Evolutionary conservation across 2,113 vertebrate genomes (phyloP), one percentile per base, ranked within the genome.

Genomic region (Zosterops pallidus): DNA sequence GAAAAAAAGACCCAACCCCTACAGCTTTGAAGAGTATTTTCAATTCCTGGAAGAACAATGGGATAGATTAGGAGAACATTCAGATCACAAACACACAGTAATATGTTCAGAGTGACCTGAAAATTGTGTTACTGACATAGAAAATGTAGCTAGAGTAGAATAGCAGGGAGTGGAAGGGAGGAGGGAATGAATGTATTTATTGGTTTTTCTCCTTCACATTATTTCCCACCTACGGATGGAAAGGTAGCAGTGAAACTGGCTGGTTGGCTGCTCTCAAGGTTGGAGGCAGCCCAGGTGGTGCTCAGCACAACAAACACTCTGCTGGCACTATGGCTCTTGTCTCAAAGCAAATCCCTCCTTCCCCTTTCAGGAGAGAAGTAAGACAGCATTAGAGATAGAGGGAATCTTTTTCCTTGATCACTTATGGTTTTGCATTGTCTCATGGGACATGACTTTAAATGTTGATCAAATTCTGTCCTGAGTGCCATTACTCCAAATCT

Each of bases 1-100:
- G 11, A 7, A 49, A 75, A 41, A 22, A 65, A 31, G 4, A 1
- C 0, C 8, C 22, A 35, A 2, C 3, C 5, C 9, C 28, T 84
- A 68, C 33, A 71, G 12, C 14, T 78, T 70, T 82, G 37, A 78
- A 71, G 16, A 74, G 22, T 13, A 42, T 4, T 8, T 81, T 86
- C 31, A 59, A 6, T 63, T 78, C 39, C 70, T 0, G 0, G 62
- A 68, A 59, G 37, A 69, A 13, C 37, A 47, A 29, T 62, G 19
- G 81, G 35, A 12, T 4, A 59, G 52, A 33, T 14, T 47, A 4
- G 4, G 64, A 87, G 50, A 49, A 11, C 0, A 2, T 76, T 92
- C 37, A 84, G 28, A 19, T 37, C 57, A 50, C n/a, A 57, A 90
- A 46, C 29, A 63, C 12, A 23, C 9, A 22, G 62, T 22, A 74